Base-by-base conservation (phyloP, 2,113 vertebrate species). In the Gallinago paraguaiae region DNA sequence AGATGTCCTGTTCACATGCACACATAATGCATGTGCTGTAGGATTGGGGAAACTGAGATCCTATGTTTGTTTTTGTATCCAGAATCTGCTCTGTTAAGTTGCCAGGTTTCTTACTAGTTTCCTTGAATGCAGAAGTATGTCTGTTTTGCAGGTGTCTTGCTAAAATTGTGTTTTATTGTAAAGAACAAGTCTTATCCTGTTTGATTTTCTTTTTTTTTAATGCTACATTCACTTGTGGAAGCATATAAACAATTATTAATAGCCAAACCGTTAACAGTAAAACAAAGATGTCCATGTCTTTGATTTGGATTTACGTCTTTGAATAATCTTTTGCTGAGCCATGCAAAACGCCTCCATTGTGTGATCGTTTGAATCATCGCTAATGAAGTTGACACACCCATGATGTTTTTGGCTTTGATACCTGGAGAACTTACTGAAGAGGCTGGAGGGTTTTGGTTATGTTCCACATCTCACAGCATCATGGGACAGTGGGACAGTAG, bases 381-480 rank as follows among this genome's bases (percentile, higher is more conserved):
- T 97, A 90, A 95, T 85, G 60, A 91, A 63, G 70, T 5, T 82
- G 88, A 64, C 77, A 84, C 65, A 71, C 86, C 94, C 91, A 56
- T 84, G 56, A 46, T 82, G 65, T 25, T 96, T 91, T 96, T 96
- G 88, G 88, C 86, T 78, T 93, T 83, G 92, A 70, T 82, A 96
- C 88, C 91, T 96, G 89, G 70, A 93, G 57, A 75, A 92, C 53
- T 82, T 88, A 70, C 43, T 84, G 87, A 84, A 86, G 76, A 1
- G 7, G 43, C 86, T 91, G 74, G 61, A 95, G 70, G 61, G 56
- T 82, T 97, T 97, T 96, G 93, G 78, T 90, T 69, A 61, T 65
- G 77, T 91, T 92, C 77, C 80, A 76, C 61, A 61, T 95, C 41
- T 95, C 74, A 41, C 33, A 77, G 43, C 3, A 27, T 81, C 17